Base-by-base conservation (phyloP, 2,888 invertebrate genomes). In the Carabus problematicus region DNA sequence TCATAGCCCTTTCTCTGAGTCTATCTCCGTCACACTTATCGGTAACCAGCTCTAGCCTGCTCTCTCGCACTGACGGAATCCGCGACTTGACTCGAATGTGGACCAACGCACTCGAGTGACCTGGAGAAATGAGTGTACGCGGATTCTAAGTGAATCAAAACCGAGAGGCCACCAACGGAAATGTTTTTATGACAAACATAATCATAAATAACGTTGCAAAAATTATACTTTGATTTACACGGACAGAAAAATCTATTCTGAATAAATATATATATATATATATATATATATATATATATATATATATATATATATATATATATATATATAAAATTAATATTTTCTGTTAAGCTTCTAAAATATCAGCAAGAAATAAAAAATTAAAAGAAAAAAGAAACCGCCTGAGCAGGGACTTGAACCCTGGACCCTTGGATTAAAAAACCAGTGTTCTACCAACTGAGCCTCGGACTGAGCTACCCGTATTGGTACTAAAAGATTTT, bases 61-160 rank as follows among this genome's bases (percentile, higher is more conserved):
- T 69, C 66, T 64, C 70, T 75, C 72, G 64, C 70, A 66, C 73
- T 67, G 54, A 71, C 70, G 72, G 74, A 74, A 74, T 75, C 60
- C 45, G 63, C 64, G 19, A 66, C 64, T 69, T 68, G 54, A n/a
- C 55, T 72, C 72, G 75, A 79, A 78, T 78, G 77, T 79, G 72
- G 77, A 76, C 75, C 79, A 77, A 78, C 73, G 78, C 70, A 75
- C 77, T 72, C 58, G 72, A 75, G 74, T 78, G 75, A 79, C 79
- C 78, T 75, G 76, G 77, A 76, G 79, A 78, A 79, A 78, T 75
- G 77, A 79, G 77, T 73, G 75, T 75, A 75, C 73, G 74, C 77
- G 78, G 77, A 76, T 75, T 76, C 75, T 67, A 67, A 67, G 60
- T 54, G 74, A 74, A 75, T 69, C 70, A 70, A 69, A 70, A 61